Conservation (phyloP, 2,797 vertebrate genomes). For the Carapus acus region DNA sequence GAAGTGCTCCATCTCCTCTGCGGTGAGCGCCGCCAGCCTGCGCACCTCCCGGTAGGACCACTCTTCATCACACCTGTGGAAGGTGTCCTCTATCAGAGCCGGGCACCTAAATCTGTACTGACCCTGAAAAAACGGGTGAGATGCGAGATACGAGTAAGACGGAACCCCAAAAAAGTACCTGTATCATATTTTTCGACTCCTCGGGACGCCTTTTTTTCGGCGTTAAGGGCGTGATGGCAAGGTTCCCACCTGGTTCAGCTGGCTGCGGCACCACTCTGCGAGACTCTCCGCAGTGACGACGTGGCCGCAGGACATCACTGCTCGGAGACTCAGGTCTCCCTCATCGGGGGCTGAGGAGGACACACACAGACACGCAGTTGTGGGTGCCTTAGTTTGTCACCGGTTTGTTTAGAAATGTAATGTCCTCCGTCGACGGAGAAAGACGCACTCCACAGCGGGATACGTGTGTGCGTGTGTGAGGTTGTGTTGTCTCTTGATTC, state of each 20-base stretch:
- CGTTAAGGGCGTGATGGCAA: neutral
- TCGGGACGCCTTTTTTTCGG: no score
- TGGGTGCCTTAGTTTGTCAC: no score
- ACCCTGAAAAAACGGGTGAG: slow-evolving; percentile 43
- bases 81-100: slow-evolving; percentile 31
- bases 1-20: slow-evolving; percentile 65
- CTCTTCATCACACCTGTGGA: slow-evolving; percentile 30
- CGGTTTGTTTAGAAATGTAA: no score
- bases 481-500: no score
- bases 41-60: slow-evolving; percentile 69
- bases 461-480: no score
- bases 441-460: no score
- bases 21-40: slow-evolving; percentile 59
- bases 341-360: slow-evolving; percentile 54
- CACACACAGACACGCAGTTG: no score
- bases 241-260: slow-evolving; percentile 69
- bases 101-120: slow-evolving; percentile 65
- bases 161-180: no score
- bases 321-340: slow-evolving; percentile 49
- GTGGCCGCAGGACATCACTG: slow-evolving; percentile 71
- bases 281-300: slow-evolving; percentile 66
- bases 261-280: slow-evolving; percentile 67
- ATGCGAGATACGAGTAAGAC: no score
- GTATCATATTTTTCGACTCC: no score
- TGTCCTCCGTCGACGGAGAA: no score